Base-by-base conservation (phyloP, 2,797 vertebrate genomes). In the Lithobates pipiens region DNA sequence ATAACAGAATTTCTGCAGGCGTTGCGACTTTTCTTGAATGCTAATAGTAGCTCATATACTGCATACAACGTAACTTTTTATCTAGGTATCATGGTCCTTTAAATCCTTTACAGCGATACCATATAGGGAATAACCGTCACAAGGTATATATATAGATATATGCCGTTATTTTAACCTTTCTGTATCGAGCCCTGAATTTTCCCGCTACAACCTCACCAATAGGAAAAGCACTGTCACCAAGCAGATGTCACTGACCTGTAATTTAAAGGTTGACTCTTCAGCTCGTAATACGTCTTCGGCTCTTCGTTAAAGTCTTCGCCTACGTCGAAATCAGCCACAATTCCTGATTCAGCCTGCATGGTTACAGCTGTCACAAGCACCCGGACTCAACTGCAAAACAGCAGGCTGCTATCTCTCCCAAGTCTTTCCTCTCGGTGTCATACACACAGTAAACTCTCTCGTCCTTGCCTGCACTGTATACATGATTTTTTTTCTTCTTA, bases 331-430 rank as follows among this genome's bases (percentile, higher is more conserved):
- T 99, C 98, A 89, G 97, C 92, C 92, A 99, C 98, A 87, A 99
- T 99, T 86, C 98, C 98, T 83, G 98, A 98, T 90, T 99, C 98
- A 50, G 96, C 93, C 94, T 99, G 97, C 98, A 99, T 99, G 74
- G 83, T 92, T 89, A 84, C 90, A 75, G 89, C 85, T 88, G 92
- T 92, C 89, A 93, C 80, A 46, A 32, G 75, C 27, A 9, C 8
- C 13, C 13, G 25, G 57, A 15, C 67, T 13, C 3, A 44, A 7
- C 29, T 54, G 11, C 50, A 32, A 70, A 84, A 39, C 23, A 80
- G 57, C 81, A 61, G 21, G 39, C 63, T 50, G 69, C 75, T 50
- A 21, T 46, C 74, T 75, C 71, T 88, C 84, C 90, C 85, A 90
- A 93, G 89, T 91, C 57, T 65, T 89, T 88, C 89, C 82, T 77